phyloP scores from a whole-genome alignment of 2,888 invertebrate species.

The Bursaphelenchus okinawaensis region DNA sequence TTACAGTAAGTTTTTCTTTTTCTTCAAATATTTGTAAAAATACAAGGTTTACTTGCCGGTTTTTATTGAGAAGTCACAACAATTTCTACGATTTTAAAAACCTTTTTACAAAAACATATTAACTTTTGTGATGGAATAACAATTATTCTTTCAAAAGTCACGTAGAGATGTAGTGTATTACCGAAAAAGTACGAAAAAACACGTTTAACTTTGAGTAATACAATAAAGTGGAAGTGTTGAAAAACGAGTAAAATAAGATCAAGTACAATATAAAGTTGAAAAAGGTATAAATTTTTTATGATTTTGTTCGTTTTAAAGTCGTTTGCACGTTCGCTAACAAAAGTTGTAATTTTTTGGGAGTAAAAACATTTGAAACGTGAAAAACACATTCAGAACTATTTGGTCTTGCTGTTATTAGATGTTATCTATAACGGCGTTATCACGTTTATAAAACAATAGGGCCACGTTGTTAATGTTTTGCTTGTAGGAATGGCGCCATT shows the following conservation, averaged over 20 bases:
- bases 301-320: background rate
- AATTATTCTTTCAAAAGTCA: too few species aligned
- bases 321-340: background rate
- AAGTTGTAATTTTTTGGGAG: background rate
- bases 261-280: too few species aligned
- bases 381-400: background rate
- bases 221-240: too few species aligned
- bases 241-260: too few species aligned
- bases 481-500: constrained; percentile 68
- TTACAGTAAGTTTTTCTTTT: constrained; percentile 66
- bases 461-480: constrained; percentile 9
- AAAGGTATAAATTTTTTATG: too few species aligned
- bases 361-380: background rate
- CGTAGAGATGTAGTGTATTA: too few species aligned
- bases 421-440: background rate
- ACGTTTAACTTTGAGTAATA: too few species aligned
- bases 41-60: background rate
- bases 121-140: too few species aligned
- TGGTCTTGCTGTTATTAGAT: background rate
- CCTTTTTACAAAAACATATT: background rate
- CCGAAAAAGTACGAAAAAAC: too few species aligned
- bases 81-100: background rate
- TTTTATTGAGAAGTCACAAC: background rate
- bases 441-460: background rate
- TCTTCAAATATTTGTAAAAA: background rate